Percentiles rank a stretch among this genome's conserved stretches.
These are phyloP conservation scores for Aix galericulata DNA, from an alignment of 2,113 vertebrate species.

Conservation along the genomic window DNA sequence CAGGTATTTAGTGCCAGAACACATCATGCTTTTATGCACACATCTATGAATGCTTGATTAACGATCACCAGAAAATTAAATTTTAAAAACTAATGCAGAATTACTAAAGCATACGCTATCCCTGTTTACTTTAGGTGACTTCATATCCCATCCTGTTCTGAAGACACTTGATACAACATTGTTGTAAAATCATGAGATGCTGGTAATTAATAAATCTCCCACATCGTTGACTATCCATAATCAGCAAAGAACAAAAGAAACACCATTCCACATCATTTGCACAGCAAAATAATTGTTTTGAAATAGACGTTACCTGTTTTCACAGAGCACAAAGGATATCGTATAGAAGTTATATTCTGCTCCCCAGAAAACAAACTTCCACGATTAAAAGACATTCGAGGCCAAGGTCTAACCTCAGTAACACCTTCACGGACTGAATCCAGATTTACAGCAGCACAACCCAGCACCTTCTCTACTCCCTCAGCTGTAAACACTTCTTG, in stretches of 20 bases:
- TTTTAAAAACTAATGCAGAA: background rate
- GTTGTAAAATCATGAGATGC: background rate
- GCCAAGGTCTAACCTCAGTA: background rate
- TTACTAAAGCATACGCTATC: background rate
- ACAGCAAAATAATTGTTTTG: background rate
- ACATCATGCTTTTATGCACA: background rate
- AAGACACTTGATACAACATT: background rate
- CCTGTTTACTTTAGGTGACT: background rate
- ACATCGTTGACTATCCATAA: background rate
- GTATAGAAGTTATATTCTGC: background rate
- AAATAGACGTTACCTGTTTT: background rate
- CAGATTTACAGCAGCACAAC: background rate
- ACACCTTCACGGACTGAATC: background rate
- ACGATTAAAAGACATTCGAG: background rate
- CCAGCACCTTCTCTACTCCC: background rate
- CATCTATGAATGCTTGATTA: background rate
- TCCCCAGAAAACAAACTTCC: background rate
- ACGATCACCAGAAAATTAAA: background rate
- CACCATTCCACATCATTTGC: background rate
- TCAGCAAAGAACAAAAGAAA: background rate
- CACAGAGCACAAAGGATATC: background rate
- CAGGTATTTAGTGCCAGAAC: background rate
- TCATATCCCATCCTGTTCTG: background rate
- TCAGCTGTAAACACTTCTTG: background rate
- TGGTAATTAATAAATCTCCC: background rate